These are phyloP conservation scores for Fulmarus glacialis DNA, from an alignment of 2,113 vertebrate species.

Conservation along the genomic window DNA sequence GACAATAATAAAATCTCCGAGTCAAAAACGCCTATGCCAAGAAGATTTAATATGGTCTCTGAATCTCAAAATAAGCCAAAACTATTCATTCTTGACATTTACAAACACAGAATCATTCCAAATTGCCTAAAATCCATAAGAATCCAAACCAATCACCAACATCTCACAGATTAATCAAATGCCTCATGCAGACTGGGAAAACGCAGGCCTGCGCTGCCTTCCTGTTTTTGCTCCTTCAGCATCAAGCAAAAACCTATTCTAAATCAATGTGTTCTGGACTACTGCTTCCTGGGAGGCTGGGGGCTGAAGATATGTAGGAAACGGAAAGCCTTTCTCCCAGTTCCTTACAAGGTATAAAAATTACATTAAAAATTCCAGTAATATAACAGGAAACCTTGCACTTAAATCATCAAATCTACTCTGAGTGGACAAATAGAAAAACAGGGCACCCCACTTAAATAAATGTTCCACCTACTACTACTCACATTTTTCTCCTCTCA, in stretches of 20 bases:
- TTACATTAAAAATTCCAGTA: not conserved
- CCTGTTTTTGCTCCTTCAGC: not conserved
- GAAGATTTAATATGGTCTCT: not conserved
- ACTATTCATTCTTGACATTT: not conserved
- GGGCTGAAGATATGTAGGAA: not conserved
- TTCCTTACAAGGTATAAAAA: not conserved
- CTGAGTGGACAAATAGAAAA: constrained; percentile 14
- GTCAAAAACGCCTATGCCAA: not conserved
- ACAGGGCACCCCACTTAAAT: not conserved
- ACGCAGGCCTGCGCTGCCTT: not conserved
- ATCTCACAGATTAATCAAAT: not conserved
- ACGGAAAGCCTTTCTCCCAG: not conserved
- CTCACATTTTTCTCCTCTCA: constrained; percentile 3
- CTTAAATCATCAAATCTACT: not conserved
- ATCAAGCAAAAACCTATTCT: not conserved
- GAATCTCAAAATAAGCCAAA: not conserved
- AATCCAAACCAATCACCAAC: not conserved
- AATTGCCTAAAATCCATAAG: not conserved
- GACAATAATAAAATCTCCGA: not conserved
- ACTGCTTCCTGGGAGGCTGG: not conserved
- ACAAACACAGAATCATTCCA: not conserved
- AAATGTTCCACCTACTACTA: constrained; percentile 16
- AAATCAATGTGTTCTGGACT: not conserved
- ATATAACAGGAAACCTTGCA: not conserved
- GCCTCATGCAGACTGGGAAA: not conserved